Evolutionary conservation across 1,140 invertebrate species (phyloP).

Genomic region (Thaumetopoea pityocampa): DNA sequence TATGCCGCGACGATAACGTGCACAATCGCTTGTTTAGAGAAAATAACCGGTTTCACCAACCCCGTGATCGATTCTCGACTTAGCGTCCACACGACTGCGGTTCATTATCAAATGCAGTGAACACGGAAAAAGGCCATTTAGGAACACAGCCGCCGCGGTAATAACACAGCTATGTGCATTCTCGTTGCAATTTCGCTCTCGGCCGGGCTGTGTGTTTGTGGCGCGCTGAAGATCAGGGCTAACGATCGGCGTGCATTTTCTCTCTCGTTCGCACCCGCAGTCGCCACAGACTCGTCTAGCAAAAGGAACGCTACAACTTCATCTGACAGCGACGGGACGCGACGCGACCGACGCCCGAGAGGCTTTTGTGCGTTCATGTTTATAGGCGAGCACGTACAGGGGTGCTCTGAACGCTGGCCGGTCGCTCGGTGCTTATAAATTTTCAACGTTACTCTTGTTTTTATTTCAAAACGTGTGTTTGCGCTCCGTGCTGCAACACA

Average conservation of each 20-base stretch:
- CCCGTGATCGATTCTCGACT: constrained; percentile 30
- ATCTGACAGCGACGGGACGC: constrained; percentile 70
- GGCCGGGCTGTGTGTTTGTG: constrained; percentile 73
- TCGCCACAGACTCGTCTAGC: constrained; percentile 38
- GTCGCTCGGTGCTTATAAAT: constrained; percentile 54
- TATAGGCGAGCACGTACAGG: constrained; percentile 71
- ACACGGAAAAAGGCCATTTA: constrained; percentile 55
- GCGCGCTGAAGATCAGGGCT: constrained; percentile 74
- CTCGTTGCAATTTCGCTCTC: constrained; percentile 75
- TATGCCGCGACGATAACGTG: constrained; percentile 56
- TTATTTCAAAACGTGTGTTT: constrained; percentile 53
- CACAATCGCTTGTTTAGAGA: constrained; percentile 57
- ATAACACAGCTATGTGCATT: constrained; percentile 74
- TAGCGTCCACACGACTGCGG: constrained; percentile 26
- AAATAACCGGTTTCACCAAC: constrained; percentile 56
- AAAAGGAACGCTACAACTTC: constrained; percentile 73
- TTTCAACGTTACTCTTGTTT: constrained; percentile 60
- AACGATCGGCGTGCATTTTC: constrained; percentile 62
- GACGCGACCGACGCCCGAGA: constrained; percentile 63
- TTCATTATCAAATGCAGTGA: constrained; percentile 24
- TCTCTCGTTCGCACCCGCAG: constrained; percentile 48
- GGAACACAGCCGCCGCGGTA: constrained; percentile 42
- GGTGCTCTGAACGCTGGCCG: constrained; percentile 64
- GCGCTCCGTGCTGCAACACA: constrained; percentile 36
- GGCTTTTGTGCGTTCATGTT: constrained; percentile 74